Percentiles rank a stretch among this genome's conserved stretches.
phyloP scores from a whole-genome alignment of 2,113 vertebrate species.

The Ariopsis seemanni region DNA sequence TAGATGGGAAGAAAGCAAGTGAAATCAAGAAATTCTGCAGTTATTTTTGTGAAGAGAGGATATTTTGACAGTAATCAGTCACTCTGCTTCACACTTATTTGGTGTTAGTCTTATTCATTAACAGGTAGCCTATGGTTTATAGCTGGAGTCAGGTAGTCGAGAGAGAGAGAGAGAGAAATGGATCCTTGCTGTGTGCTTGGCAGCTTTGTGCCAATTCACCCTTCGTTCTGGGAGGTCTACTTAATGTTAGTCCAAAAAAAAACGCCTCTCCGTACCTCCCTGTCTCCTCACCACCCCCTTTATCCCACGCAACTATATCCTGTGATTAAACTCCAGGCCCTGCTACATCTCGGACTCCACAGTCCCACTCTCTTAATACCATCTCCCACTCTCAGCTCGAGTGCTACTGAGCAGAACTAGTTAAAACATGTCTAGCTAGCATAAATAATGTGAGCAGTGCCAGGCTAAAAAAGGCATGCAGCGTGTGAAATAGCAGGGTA shows the following conservation, averaged over 20 bases:
- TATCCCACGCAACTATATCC: not conserved
- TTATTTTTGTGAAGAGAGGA: not conserved
- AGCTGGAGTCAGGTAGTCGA: conserved; percentile 14
- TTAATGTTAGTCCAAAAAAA: conserved; percentile 40
- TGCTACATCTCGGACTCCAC: not conserved
- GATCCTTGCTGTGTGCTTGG: conserved; percentile 18
- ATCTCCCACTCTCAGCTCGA: not conserved
- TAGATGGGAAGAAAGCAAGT: not conserved
- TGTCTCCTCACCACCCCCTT: not conserved
- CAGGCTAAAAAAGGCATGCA: conserved; percentile 41
- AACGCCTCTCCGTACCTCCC: not conserved
- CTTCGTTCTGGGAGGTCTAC: conserved; percentile 31
- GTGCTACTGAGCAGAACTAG: conserved; percentile 29
- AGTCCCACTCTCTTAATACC: conserved; percentile 1
- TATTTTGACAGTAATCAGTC: not conserved
- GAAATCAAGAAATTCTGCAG: not conserved
- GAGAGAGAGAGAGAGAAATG: not conserved
- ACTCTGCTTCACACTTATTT: not conserved
- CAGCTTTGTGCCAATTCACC: conserved; percentile 2
- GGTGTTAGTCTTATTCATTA: not conserved
- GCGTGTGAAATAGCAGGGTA: conserved; percentile 49
- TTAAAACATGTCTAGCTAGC: conserved; percentile 43
- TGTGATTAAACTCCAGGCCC: conserved; percentile 14
- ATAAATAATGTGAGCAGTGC: conserved; percentile 30
- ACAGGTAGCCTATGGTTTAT: not conserved